Base-by-base conservation (phyloP, 2,888 invertebrate genomes). In the Patella pellucida region DNA sequence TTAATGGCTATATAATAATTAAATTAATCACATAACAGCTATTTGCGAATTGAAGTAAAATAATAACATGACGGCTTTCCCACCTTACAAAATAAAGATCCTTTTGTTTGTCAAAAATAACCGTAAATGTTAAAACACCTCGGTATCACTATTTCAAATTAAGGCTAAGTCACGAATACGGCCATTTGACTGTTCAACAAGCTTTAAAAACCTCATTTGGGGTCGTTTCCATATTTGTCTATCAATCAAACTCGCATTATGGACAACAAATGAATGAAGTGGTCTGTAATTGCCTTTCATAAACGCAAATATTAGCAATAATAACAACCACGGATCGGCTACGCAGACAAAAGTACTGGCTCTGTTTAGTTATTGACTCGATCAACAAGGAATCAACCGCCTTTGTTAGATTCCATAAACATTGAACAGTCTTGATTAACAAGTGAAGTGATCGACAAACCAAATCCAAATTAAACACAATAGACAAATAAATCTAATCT, bases 241-340 rank as follows among this genome's bases (percentile, higher is more conserved):
- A 23, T 23, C 62, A 62, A 62, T 62, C 62, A 62, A 23, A 62
- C 19, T 23, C 62, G 23, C 62, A 62, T 62, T 62, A 62, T 23
- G 23, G 19, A 11, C 62, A 62, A 62, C 62, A 62, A 62, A 62
- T 62, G 62, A 23, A 23, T 62, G 62, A 62, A 62, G 62, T 62
- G 23, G 2, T 4, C 23, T 14, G 19, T 62, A 62, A 62, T 62
- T 62, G 62, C 62, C 62, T 62, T 62, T 62, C 62, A 62, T 62
- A 62, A 62, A 62, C 62, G 62, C 62, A 62, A 62, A 62, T 62
- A 62, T 62, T 62, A 62, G 23, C 62, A 62, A 62, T 62, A 62
- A 62, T 62, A 62, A 62, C 62, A 62, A 62, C 23, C 62, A 62
- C 62, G 23, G 62, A 62, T 62, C 62, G 62, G 62, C 23, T 62